Evolutionary conservation across 2,113 vertebrate species (phyloP).

Genomic region (Rattus norvegicus): DNA sequence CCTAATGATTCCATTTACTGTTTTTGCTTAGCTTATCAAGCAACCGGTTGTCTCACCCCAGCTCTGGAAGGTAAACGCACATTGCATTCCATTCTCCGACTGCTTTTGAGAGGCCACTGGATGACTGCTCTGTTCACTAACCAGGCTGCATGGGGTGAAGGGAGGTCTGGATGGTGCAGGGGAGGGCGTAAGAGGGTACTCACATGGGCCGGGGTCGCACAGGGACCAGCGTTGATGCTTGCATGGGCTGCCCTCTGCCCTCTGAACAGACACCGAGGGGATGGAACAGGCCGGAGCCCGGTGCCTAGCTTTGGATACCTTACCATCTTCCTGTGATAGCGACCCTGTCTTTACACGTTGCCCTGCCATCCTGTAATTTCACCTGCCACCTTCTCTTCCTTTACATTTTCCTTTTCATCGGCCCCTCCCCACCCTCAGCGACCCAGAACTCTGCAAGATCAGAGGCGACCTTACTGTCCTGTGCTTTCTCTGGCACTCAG

Average conservation of each 20-base stretch:
- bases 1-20: slow-evolving; percentile 92
- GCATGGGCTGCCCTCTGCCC: slow-evolving; percentile 65
- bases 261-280: not conserved
- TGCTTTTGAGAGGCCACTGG: slow-evolving; percentile 65
- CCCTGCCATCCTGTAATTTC: not conserved
- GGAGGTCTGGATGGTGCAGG: not conserved
- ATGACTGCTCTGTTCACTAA: slow-evolving; percentile 80
- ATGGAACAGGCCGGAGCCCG: not conserved
- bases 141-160: slow-evolving; percentile 66
- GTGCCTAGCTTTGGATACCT: not conserved
- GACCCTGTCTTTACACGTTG: not conserved
- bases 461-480: not conserved
- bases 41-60: slow-evolving; percentile 94
- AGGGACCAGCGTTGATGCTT: slow-evolving; percentile 38
- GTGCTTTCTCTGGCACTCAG: not conserved
- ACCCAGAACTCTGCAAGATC: not conserved
- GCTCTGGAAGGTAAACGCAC: slow-evolving; percentile 93
- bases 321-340: not conserved
- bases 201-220: slow-evolving; percentile 34
- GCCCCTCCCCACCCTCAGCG: not conserved
- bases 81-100: slow-evolving; percentile 84
- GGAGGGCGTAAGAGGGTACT: not conserved
- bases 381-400: not conserved
- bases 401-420: not conserved
- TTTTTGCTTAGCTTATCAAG: slow-evolving; percentile 95